Base-by-base conservation (phyloP, 2,797 vertebrate species). In the Rhynchonycteris naso region DNA sequence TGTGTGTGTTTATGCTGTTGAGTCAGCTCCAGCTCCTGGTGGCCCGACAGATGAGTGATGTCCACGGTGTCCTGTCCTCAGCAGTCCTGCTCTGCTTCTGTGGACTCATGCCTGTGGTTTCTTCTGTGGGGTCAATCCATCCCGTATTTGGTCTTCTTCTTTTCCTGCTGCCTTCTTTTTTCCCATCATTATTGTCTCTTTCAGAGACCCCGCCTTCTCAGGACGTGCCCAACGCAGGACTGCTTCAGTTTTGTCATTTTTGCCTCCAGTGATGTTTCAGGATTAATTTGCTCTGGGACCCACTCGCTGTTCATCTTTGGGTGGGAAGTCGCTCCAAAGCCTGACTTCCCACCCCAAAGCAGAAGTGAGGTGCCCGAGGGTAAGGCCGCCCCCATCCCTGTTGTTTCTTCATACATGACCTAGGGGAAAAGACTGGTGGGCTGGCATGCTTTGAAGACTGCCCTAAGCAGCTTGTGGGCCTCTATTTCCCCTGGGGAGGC, bases 401-500 rank as follows among this genome's bases (percentile, higher is more conserved):
- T 26, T 50, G 24, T 33, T 93, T 74, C 83, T 91, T 68, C 86
- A 28, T 8, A 35, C 1, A 11, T 11, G 58, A 88, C 79, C 66
- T 61, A 12, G 87, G 50, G 43, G 47, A 33, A 92, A 72, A 69
- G 43, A 12, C 69, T 87, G 22, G 15, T 52, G 19, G 22, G 18
- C 65, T 54, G 59, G 65, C 38, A 18, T 0, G 19, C 52, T 85
- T 63, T 47, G 63, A 74, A 33, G 68, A 50, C 56, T 24, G 30
- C 63, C 59, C 28, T 54, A 26, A 56, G 75, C 4, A 24, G 74
- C 56, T 24, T 7, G 24, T 33, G 82, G 83, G 38, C 81, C 90
- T 97, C 91, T 12, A 68, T 92, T 71, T 88, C 81, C 72, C 82
- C 28, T 26, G 11, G 28, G 81, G 52, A 90, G 47, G 74, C 69